A percentile compares a stretch with the other conserved stretches of the same genome.
These are phyloP conservation scores for Crossaster papposus DNA, from an alignment of 53 echinoderm and acorn worm genomes.

Conservation along the genomic window DNA sequence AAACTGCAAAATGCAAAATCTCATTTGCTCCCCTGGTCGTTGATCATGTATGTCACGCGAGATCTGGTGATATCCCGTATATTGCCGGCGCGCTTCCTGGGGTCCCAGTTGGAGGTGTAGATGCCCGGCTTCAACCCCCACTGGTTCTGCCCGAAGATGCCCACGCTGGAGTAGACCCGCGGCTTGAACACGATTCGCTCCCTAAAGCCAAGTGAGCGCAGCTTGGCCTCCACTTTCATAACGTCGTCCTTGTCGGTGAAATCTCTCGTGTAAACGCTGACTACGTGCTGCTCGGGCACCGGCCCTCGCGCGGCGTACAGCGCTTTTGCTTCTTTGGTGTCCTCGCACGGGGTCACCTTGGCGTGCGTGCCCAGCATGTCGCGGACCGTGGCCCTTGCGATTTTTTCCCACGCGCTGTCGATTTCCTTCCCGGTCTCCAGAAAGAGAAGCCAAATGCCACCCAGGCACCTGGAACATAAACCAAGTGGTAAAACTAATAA, in stretches of 20 bases:
- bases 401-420: constrained; percentile 54
- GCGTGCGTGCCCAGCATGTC: constrained; percentile 56
- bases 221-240: constrained; percentile 13
- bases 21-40: background rate
- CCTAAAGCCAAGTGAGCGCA: constrained; percentile 46
- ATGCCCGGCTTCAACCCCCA: constrained; percentile 59
- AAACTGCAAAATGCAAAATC: too few species aligned
- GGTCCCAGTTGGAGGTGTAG: constrained; percentile 36
- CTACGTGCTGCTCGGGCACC: background rate
- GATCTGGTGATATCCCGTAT: background rate
- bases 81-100: background rate
- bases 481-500: too few species aligned
- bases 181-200: constrained; percentile 57
- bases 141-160: constrained; percentile 51
- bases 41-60: constrained; percentile 1
- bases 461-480: background rate
- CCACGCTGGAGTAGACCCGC: constrained; percentile 47
- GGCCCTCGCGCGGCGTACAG: background rate
- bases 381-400: constrained; percentile 43
- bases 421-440: constrained; percentile 36
- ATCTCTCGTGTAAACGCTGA: constrained; percentile 62
- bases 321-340: background rate
- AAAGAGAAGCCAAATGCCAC: constrained; percentile 62
- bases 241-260: constrained; percentile 57
- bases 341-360: constrained; percentile 51